Base-by-base conservation (phyloP, 2,888 invertebrate genomes). In the Drosophila neonasuta region DNA sequence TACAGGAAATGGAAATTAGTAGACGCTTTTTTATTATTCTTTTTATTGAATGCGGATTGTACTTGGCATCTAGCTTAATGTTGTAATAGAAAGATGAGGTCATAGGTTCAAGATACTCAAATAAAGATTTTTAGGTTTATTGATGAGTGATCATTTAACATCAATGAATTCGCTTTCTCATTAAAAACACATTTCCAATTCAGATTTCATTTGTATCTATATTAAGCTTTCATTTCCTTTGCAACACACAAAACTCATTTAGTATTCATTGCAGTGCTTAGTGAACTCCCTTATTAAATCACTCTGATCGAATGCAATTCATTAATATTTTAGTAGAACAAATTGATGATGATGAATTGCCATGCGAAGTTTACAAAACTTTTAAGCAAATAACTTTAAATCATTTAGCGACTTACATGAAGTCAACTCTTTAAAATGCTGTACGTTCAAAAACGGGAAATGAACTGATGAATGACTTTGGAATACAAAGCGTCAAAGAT, bases 1-100 rank as follows among this genome's bases (percentile, higher is more conserved):
- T 63, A 58, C 71, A 74, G 82, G 82, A 84, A 83, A 63, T 77
- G 54, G 54, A 73, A 85, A 79, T 87, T 81, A 58, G 58, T 81
- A 56, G 58, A 67, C 52, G 49, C 24, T 24, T 48, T 17, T 15
- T 41, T 32, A 17, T 54, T 64, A 54, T 71, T 44, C 24, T n/a
- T 44, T 41, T 30, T 44, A 59, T 59, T 60, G 65, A 51, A 45
- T 20, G 48, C 7, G 24, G 15, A 66, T 34, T 48, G 54, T 46
- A 20, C 10, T 13, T 15, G n/a, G 42, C 54, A 42, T 17, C 17
- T 2, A 24, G 20, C 13, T 20, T 10, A 24, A 13, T 39, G 24
- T 39, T 24, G 36, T 13, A 10, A 13, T 20, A 44, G 1, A 3
- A 34, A 6, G 2, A 17, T 2, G 29, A 9, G 52, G 29, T 62